A percentile compares a stretch with the other conserved stretches of the same genome.
These are phyloP conservation scores for Seriola dumerili DNA, from an alignment of 2,113 vertebrate species.

Conservation along the genomic window DNA sequence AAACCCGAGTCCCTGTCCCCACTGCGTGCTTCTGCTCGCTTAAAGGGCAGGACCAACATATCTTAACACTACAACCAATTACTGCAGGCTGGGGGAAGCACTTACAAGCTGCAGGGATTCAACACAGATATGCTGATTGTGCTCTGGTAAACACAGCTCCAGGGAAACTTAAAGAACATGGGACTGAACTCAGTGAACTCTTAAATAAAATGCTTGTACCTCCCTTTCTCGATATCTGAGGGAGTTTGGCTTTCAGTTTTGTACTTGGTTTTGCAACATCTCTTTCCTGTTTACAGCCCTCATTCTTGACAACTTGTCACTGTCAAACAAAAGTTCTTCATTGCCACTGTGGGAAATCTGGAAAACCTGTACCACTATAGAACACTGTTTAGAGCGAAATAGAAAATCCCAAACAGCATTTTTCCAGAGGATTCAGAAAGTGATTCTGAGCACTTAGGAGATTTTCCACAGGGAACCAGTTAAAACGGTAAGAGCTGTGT, in stretches of 20 bases:
- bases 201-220: background rate
- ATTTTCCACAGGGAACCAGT: too few relatives aligned
- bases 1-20: conserved; percentile 6
- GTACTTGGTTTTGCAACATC: background rate
- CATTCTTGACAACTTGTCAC: background rate
- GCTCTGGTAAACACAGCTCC: background rate
- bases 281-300: background rate
- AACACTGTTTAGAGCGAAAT: too few relatives aligned
- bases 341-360: too few relatives aligned
- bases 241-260: background rate
- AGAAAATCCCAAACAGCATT: too few relatives aligned
- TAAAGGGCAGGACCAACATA: conserved; percentile 12
- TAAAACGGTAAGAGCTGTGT: too few relatives aligned
- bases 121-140: background rate
- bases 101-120: conserved; percentile 7
- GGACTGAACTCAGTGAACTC: background rate
- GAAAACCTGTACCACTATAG: too few relatives aligned
- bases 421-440: too few relatives aligned
- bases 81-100: background rate
- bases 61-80: conserved; percentile 20
- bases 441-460: too few relatives aligned
- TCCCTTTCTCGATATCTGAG: too few relatives aligned
- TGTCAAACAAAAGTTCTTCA: background rate
- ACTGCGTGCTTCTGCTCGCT: background rate
- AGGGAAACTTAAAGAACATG: background rate